Evolutionary conservation across 2,797 vertebrate species (phyloP), one percentile per base, ranked within the genome.

Genomic region (Meda fulgida): DNA sequence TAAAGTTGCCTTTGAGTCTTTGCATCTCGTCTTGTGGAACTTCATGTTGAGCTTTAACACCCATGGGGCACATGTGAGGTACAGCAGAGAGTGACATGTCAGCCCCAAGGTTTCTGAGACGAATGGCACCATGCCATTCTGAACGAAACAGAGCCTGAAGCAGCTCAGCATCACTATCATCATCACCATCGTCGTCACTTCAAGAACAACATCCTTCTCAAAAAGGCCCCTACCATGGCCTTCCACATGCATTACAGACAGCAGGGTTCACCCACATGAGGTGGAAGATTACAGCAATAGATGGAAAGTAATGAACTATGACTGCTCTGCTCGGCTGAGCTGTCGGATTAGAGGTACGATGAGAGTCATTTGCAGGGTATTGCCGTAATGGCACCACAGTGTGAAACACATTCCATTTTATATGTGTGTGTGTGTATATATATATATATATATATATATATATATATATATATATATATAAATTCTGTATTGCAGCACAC

Each of bases 101-200:
- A 43, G 84, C 91, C 93, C 89, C 86, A 70, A 89, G 90, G 92
- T 81, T 83, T 90, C 89, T 78, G 78, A 89, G 88, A 90, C 88
- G 90, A 92, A 94, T 94, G 91, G 89, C 92, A 94, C 90, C 91
- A 89, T 51, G 84, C 89, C 89, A 85, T 88, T 87, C 51, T 58
- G 40, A 60, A 71, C 19, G 31, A 63, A 83, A 83, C 60, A 48
- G 51, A 14, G 38, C 89, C 87, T 53, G 77, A 84, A 89, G 77
- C 73, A 81, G 86, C 88, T 87, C 85, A 89, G 88, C 85, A 87
- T 88, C 51, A 88, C 86, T 89, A 91, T 90, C 87, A 89, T 91
- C 83, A 89, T 89, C 86, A 67, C 21, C 16, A 60, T 69, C 66
- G 23, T 70, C 43, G 40, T 70, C 71, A 53, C 66, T 84, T 72